phyloP scores from a whole-genome alignment of 2,113 vertebrate species.

The Baryphthengus martii region DNA sequence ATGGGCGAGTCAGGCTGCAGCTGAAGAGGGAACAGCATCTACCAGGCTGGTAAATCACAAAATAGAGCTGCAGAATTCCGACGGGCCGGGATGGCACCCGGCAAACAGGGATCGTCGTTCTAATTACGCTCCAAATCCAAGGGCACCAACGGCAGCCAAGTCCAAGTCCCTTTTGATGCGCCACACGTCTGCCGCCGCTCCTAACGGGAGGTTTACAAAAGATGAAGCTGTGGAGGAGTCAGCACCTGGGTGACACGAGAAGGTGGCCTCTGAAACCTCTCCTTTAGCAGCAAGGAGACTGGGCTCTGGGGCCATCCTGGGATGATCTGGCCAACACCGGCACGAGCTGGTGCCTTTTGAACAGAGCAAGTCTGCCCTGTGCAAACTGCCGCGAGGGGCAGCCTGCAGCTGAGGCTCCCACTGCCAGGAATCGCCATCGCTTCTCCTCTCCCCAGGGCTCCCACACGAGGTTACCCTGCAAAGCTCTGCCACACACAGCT shows the following conservation, averaged over 20 bases:
- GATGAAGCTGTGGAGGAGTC: not conserved
- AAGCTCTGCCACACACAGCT: not conserved
- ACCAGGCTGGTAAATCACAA: not conserved
- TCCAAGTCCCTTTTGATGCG: not conserved
- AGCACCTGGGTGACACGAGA: not conserved
- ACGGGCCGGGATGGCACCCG: not conserved
- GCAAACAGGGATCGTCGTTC: not conserved
- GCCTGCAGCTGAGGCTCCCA: too few species aligned
- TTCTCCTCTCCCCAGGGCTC: not conserved
- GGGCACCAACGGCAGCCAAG: not conserved
- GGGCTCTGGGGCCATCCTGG: not conserved
- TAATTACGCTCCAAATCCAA: not conserved
- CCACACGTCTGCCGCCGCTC: not conserved
- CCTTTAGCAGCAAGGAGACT: too few species aligned
- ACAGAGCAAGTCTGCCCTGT: not conserved
- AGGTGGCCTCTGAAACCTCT: not conserved
- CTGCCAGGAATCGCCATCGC: not conserved
- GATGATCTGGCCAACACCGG: accelerated
- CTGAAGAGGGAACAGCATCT: not conserved
- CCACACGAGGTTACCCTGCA: accelerated
- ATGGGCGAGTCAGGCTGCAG: not conserved
- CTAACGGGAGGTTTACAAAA: not conserved
- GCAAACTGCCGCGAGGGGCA: not conserved
- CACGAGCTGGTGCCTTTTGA: not conserved
- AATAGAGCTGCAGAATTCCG: not conserved